Percentiles rank a stretch among this genome's conserved stretches.
Conservation (phyloP, 1,140 invertebrate species). For the Globodera ellingtonae region DNA sequence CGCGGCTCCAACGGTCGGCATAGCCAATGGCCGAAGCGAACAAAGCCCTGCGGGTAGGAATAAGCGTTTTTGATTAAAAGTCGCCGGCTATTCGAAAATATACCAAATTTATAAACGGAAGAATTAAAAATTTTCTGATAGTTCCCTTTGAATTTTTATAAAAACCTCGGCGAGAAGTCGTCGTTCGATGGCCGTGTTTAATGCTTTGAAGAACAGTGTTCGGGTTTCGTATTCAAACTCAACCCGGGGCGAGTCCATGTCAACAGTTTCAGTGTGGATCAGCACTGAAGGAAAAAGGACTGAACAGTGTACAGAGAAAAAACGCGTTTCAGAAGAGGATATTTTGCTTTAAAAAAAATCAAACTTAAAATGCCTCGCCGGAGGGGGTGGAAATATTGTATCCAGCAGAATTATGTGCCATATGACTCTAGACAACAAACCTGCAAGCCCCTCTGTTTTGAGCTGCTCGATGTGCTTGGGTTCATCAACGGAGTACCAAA, state of each 20-base stretch:
- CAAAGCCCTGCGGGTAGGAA: conserved; percentile 33
- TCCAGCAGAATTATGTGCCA: no score
- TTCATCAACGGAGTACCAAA: conserved; percentile 50
- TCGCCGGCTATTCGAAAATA: background rate
- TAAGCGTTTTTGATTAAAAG: background rate
- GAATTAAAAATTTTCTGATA: background rate
- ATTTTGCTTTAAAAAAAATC: no score
- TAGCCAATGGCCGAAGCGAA: conserved; percentile 51
- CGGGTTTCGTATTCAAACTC: conserved; percentile 51
- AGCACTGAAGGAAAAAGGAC: conserved; percentile 1
- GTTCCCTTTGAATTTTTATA: background rate
- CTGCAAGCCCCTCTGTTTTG: conserved; percentile 19
- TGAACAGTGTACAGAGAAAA: no score
- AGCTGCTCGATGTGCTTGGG: conserved; percentile 37
- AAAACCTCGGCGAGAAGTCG: conserved; percentile 29
- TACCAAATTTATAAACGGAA: no score
- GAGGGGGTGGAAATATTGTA: no score
- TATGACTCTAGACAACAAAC: background rate
- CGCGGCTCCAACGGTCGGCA: conserved; percentile 39
- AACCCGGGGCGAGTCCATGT: conserved; percentile 11
- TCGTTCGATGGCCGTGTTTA: conserved; percentile 48
- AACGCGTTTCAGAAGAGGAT: no score
- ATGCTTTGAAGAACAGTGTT: conserved; percentile 47
- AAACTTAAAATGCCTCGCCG: no score
- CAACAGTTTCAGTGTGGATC: conserved; percentile 10